Percentiles rank a stretch among this genome's conserved stretches.
These are phyloP conservation scores for Dioctria rufipes DNA, from an alignment of 2,888 invertebrate species.

Conservation along the genomic window DNA sequence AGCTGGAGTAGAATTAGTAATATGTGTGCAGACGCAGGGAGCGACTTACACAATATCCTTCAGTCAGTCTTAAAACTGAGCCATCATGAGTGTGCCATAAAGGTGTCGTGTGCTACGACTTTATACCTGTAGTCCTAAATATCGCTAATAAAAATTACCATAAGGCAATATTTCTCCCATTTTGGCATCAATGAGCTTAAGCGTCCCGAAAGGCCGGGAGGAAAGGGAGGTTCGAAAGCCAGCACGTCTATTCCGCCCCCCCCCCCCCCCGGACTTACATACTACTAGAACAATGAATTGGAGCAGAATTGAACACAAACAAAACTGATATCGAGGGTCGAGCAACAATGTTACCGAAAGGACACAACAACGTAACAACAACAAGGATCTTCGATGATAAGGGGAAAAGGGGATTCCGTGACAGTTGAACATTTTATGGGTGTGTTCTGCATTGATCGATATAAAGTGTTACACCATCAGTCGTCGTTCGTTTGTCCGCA, in stretches of 20 bases:
- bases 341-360: not conserved
- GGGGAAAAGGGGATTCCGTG: not conserved
- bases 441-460: conserved; percentile 46
- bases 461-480: conserved; percentile 50
- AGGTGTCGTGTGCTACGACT: conserved; percentile 47
- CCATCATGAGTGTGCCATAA: conserved; percentile 15
- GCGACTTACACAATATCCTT: too few species aligned
- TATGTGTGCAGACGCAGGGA: too few species aligned
- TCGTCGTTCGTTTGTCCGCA: conserved; percentile 47
- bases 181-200: conserved; percentile 30
- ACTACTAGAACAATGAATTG: conserved; percentile 39
- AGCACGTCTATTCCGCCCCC: too few species aligned
- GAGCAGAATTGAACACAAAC: conserved; percentile 50
- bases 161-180: conserved; percentile 45
- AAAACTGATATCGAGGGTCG: conserved; percentile 35
- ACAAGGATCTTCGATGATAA: conserved; percentile 12
- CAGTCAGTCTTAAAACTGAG: not conserved
- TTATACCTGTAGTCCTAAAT: conserved; percentile 37
- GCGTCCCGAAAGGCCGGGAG: not conserved
- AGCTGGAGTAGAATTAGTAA: too few species aligned
- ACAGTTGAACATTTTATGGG: conserved; percentile 14
- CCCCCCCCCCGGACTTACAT: not conserved
- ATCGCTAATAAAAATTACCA: conserved; percentile 52
- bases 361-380: conserved; percentile 25
- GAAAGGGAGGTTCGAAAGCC: too few species aligned